Evolutionary conservation across 1,140 invertebrate species (phyloP).

Genomic region (Sycobia sp.): DNA sequence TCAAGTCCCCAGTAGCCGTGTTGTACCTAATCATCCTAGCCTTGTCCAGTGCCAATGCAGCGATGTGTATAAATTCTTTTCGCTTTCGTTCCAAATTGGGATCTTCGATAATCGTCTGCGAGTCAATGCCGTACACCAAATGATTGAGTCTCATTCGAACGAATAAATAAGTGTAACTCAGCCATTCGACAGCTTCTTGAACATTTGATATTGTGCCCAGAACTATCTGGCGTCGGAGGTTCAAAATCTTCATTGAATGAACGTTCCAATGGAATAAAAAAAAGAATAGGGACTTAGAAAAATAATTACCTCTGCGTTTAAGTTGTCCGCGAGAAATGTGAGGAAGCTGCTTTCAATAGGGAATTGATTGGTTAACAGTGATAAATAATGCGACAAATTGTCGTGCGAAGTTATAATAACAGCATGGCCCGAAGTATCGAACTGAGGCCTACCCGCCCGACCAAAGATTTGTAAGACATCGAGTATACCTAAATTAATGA

Average conservation of each 20-base stretch:
- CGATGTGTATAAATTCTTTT: constrained; percentile 75
- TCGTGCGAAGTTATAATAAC: constrained; percentile 94
- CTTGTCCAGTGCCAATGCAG: constrained; percentile 87
- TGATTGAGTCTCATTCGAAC: constrained; percentile 94
- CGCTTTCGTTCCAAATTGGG: constrained; percentile 75
- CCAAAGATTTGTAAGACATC: constrained; percentile 99
- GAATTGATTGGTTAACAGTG: constrained; percentile 92
- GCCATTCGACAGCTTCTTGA: constrained; percentile 95
- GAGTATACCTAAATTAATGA: constrained; percentile 94
- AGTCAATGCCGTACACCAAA: constrained; percentile 84
- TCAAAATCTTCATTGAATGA: too few species aligned
- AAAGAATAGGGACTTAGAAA: not conserved
- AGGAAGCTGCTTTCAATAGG: constrained; percentile 99
- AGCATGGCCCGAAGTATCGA: constrained; percentile 89
- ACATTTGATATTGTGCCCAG: constrained; percentile 94
- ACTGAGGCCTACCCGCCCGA: constrained; percentile 94
- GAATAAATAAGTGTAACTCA: constrained; percentile 96
- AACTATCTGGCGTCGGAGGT: too few species aligned
- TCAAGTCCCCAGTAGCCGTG: constrained; percentile 79
- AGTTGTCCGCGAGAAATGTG: constrained; percentile 88
- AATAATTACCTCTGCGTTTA: constrained; percentile 90
- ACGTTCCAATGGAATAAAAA: too few species aligned
- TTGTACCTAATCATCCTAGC: constrained; percentile 94
- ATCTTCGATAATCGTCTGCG: constrained; percentile 76
- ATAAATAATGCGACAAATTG: constrained; percentile 93